A percentile compares a stretch with the other conserved stretches of the same genome.
Conservation (phyloP, 2,888 invertebrate genomes). For the Trisateles emortualis region DNA sequence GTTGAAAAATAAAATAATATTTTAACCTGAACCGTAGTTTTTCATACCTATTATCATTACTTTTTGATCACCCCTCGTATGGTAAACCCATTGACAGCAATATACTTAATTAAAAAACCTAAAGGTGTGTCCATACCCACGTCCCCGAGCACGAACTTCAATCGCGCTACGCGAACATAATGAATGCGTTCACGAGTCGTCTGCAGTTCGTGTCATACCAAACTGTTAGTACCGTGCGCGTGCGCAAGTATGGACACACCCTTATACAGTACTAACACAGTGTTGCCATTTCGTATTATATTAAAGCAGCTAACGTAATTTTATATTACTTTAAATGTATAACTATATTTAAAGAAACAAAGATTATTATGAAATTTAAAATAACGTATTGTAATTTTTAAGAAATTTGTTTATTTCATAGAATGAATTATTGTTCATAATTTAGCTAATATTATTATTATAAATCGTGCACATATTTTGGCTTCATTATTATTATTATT, state of each 20-base stretch:
- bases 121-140: too few relatives aligned
- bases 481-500: conserved; percentile 10
- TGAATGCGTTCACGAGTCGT: too few relatives aligned
- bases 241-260: not conserved
- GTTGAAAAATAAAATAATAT: too few relatives aligned
- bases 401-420: not conserved
- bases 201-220: too few relatives aligned
- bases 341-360: not conserved
- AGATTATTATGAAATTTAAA: not conserved
- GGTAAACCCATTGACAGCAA: too few relatives aligned
- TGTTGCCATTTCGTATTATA: not conserved
- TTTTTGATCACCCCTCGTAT: too few relatives aligned
- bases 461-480: conserved; percentile 5
- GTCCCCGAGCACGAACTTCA: too few relatives aligned
- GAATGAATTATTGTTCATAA: not conserved
- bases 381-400: not conserved
- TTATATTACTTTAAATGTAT: not conserved
- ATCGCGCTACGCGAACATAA: too few relatives aligned
- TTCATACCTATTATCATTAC: too few relatives aligned
- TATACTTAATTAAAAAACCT: too few relatives aligned
- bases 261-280: not conserved
- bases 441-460: not conserved
- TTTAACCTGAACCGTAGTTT: too few relatives aligned
- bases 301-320: not conserved
- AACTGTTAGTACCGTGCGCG: not conserved